Evolutionary conservation across 2,888 invertebrate species (phyloP), one percentile per base, ranked within the genome.

Genomic region (Micropterix aruncella): DNA sequence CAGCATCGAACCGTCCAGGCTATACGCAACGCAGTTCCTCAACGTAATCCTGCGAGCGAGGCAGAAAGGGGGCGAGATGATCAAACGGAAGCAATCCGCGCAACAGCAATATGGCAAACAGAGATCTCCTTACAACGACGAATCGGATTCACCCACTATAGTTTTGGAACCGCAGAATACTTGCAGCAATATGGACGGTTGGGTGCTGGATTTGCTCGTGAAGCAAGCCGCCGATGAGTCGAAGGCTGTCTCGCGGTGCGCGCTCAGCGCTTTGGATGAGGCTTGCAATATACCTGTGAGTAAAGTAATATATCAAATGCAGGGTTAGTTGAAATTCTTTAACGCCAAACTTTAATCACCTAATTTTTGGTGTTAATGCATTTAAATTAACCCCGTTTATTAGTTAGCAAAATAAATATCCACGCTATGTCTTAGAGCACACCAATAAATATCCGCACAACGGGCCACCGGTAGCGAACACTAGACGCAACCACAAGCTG

Each of bases 21-120:
- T 94, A 37, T 99, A 96, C 65, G 83, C 91, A 0, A 94, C 95
- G 1, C 90, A 91, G 62, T 90, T 94, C 63, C 70, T 97, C 51
- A 79, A 90, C 49, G 83, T 95, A 7, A 65, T 97, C 52, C 67
- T 96, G 44, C 74, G 95, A 48, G 82, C 87, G 1, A 78, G 79
- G 38, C 58, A 65, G 37, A 69, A 66, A 49, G 68, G 69, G 0
- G 57, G 60, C 2, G 71, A 70, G 42, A 51, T 71, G 19, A 59
- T 70, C 1, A 56, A 70, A 37, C 61, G 63, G 45, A 70, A 69
- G 50, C 12, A 5, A 7, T 5, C 12, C 12, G 12, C 5, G 5
- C 7, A 7, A 7, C 27, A 27, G 12, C 5, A 5, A 12, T 5
- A 27, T 7, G 12, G 12, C 7, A 27, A 27, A 27, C 27, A 27